phyloP scores from a whole-genome alignment of 2,888 invertebrate species.

The Craniophora ligustri region DNA sequence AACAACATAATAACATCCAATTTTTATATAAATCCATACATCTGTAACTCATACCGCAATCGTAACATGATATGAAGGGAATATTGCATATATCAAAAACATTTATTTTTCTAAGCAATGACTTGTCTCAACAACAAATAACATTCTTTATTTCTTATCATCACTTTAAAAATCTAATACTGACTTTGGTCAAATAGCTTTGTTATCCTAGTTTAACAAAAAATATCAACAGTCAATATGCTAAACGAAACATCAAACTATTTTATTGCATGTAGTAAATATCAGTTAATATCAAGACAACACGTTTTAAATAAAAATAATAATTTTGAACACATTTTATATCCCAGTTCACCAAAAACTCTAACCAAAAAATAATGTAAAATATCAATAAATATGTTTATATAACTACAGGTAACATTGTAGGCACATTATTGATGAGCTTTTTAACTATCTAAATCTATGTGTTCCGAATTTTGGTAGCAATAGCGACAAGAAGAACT shows the following conservation, averaged over 20 bases:
- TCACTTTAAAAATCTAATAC: constrained; percentile 86
- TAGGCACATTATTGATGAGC: constrained; percentile 87
- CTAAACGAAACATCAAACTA: constrained; percentile 80
- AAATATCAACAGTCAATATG: constrained; percentile 87
- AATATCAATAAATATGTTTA: constrained; percentile 72
- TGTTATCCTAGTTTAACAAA: constrained; percentile 87
- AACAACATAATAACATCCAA: constrained; percentile 83
- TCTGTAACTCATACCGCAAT: constrained; percentile 75
- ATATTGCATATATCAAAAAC: constrained; percentile 77
- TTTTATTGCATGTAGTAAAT: constrained; percentile 83
- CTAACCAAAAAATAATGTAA: constrained; percentile 74
- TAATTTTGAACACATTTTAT: constrained; percentile 85
- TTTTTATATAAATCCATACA: constrained; percentile 72
- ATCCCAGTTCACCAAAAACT: constrained; percentile 76
- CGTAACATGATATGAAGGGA: constrained; percentile 80
- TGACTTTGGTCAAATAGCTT: constrained; percentile 89
- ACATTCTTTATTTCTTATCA: constrained; percentile 74
- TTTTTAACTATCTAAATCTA: constrained; percentile 72
- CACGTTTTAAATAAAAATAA: constrained; percentile 62
- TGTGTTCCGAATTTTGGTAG: constrained; percentile 36
- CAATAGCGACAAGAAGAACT: constrained; percentile 5
- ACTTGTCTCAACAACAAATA: constrained; percentile 80
- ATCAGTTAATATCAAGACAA: constrained; percentile 84
- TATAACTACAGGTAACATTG: constrained; percentile 88
- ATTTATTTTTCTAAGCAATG: constrained; percentile 72